Evolutionary conservation across 1,140 invertebrate species (phyloP).

Genomic region (Lucilia cuprina): DNA sequence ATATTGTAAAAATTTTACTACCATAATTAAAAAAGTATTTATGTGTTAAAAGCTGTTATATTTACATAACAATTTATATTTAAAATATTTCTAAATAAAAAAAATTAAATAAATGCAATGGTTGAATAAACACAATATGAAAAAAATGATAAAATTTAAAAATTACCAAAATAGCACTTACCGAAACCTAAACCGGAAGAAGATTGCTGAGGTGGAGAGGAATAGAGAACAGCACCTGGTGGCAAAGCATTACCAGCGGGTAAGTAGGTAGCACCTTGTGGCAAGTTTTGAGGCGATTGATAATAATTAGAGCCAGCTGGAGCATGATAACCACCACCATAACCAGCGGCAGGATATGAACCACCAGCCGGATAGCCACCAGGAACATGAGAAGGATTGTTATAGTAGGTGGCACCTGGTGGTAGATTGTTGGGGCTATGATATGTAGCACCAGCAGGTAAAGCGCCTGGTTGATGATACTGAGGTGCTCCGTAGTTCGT

Average conservation of each 20-base stretch:
- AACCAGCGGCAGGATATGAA: conserved; percentile 42
- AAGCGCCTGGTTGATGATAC: conserved; percentile 25
- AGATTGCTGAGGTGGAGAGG: conserved; percentile 52
- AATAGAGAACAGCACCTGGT: conserved; percentile 52
- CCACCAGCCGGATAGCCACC: conserved; percentile 42
- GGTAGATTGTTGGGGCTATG: conserved; percentile 41
- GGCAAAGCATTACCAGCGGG: conserved; percentile 53
- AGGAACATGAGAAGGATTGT: conserved; percentile 36
- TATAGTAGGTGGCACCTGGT: conserved; percentile 52
- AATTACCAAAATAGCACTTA: conserved; percentile 36
- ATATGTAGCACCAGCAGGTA: conserved; percentile 43
- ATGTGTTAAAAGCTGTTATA: too few species aligned
- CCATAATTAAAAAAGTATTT: too few species aligned
- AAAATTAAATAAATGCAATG: too few species aligned
- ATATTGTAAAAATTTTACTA: too few species aligned
- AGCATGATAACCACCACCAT: conserved; percentile 44
- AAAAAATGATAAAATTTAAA: background rate
- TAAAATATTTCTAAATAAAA: too few species aligned
- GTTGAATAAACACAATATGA: too few species aligned
- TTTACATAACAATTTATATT: too few species aligned
- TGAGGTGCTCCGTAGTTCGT: conserved; percentile 47
- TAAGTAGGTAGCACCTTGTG: conserved; percentile 55
- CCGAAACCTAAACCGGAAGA: conserved; percentile 58
- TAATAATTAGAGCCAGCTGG: conserved; percentile 44
- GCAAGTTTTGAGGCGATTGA: conserved; percentile 47